Percentiles rank a stretch among this genome's conserved stretches.
Conservation (phyloP, 1,140 invertebrate genomes). For the Thaumatotibia leucotreta region DNA sequence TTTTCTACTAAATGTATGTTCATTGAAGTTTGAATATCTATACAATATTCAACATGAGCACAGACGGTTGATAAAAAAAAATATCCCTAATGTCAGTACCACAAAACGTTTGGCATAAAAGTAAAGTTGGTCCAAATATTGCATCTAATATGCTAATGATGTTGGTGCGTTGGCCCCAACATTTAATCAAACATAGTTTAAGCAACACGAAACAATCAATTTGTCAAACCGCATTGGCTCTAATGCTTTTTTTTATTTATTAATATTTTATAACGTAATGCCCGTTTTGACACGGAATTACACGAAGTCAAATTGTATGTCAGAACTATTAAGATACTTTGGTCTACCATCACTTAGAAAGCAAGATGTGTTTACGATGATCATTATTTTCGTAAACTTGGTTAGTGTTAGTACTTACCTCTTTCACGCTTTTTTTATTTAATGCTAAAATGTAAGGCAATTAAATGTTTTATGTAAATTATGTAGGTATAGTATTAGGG, state of each 20-base stretch:
- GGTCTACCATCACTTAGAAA: conserved; percentile 1
- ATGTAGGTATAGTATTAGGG: too few relatives aligned
- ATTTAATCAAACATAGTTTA: conserved; percentile 20
- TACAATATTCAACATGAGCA: too few relatives aligned
- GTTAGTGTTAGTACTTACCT: too few relatives aligned
- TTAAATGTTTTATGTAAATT: too few relatives aligned
- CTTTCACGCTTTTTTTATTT: too few relatives aligned
- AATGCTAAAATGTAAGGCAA: too few relatives aligned
- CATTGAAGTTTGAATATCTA: too few relatives aligned
- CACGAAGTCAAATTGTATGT: conserved; percentile 10
- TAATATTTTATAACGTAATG: conserved; percentile 22
- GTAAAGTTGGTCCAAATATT: not conserved
- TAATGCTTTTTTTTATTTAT: conserved; percentile 37
- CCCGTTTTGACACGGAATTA: conserved; percentile 26
- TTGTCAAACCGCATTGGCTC: conserved; percentile 36
- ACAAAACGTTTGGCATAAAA: not conserved
- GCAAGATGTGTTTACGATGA: not conserved
- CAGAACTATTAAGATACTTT: conserved; percentile 11
- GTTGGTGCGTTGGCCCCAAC: conserved; percentile 15
- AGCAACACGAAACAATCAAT: conserved; percentile 36
- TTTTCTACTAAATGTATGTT: too few relatives aligned
- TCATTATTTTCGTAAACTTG: not conserved
- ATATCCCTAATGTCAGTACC: too few relatives aligned
- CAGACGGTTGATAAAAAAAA: too few relatives aligned
- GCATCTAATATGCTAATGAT: not conserved